Conservation (phyloP, 1,140 invertebrate genomes). For the Portunus trituberculatus region DNA sequence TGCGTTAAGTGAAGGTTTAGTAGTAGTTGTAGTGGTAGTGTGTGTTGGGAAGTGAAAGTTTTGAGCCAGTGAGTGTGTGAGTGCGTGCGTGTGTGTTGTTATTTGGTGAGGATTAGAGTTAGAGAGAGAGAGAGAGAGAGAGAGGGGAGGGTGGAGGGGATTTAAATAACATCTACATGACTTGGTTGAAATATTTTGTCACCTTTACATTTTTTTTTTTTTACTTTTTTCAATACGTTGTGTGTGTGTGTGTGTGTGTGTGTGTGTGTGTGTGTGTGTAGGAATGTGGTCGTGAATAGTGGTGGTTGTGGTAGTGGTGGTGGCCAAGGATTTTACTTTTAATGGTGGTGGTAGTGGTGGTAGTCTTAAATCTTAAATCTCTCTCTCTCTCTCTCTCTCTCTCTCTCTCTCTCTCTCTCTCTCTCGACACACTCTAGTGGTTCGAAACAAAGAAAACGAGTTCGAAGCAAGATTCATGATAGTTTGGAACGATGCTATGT, state of each 20-base stretch:
- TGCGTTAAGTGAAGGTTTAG: not conserved
- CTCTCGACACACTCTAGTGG: no score
- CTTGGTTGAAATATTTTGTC: not conserved
- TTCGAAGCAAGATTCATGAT: no score
- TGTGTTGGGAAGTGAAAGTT: not conserved
- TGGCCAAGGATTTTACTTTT: not conserved
- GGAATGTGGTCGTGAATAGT: not conserved
- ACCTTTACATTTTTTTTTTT: not conserved
- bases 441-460: no score
- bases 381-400: no score
- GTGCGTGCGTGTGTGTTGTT: not conserved
- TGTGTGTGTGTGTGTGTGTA: not conserved
- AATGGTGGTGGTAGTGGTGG: constrained; percentile 14
- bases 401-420: no score
- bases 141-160: not conserved
- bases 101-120: not conserved
- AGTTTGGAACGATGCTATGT: no score
- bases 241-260: not conserved
- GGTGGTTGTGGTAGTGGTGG: constrained; percentile 1
- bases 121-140: not conserved
- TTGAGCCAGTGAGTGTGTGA: not conserved
- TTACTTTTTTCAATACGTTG: not conserved
- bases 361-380: not conserved
- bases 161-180: not conserved
- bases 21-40: not conserved